phyloP scores from a whole-genome alignment of 2,888 invertebrate species.

The Incurvaria masculella region DNA sequence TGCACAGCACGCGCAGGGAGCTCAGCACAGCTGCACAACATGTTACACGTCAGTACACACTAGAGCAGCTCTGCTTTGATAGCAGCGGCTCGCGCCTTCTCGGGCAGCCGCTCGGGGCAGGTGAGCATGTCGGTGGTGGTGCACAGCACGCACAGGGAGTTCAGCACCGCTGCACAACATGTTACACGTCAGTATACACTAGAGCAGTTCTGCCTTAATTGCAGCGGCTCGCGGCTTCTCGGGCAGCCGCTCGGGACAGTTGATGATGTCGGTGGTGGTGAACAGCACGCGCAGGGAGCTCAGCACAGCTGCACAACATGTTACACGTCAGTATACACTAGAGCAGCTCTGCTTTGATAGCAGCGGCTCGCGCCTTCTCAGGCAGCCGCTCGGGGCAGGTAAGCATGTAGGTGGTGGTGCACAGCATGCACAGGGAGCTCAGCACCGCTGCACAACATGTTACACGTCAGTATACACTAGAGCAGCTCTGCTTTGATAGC shows the following conservation, averaged over 20 bases:
- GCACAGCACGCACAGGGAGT: conserved; percentile 85
- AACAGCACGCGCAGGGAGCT: conserved; percentile 88
- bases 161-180: conserved; percentile 90
- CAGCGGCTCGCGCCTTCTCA: conserved; percentile 83
- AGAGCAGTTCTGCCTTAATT: conserved; percentile 44
- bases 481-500: conserved; percentile 51
- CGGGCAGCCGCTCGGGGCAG: conserved; percentile 82
- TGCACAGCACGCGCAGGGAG: conserved; percentile 86
- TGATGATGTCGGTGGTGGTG: conserved; percentile 89
- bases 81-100: conserved; percentile 84
- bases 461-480: conserved; percentile 24
- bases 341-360: too few relatives aligned
- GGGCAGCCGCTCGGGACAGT: conserved; percentile 82
- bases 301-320: conserved; percentile 70
- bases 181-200: conserved; percentile 21
- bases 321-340: too few relatives aligned
- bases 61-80: too few relatives aligned
- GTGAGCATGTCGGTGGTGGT: conserved; percentile 91
- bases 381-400: conserved; percentile 85
- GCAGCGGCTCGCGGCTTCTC: conserved; percentile 88
- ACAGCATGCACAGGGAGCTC: conserved; percentile 85
- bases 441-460: conserved; percentile 93
- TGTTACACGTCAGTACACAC: too few relatives aligned
- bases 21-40: conserved; percentile 77
- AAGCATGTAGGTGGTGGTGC: conserved; percentile 90